Conservation (phyloP, 2,113 vertebrate genomes). For the Lasiurus borealis region DNA sequence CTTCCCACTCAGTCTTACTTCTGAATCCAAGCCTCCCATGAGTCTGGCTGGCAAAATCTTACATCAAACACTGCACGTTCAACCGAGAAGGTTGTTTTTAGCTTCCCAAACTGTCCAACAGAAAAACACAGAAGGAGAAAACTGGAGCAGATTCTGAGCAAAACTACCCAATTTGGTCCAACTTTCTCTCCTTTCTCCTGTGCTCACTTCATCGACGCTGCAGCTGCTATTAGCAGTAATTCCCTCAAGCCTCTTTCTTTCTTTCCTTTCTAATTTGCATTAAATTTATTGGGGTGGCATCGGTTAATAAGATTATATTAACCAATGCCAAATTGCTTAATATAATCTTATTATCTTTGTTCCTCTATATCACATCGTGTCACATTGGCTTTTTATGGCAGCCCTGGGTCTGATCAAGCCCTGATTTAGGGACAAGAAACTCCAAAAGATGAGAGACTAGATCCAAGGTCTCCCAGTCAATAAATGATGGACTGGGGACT, state of each 20-base stretch:
- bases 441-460: neutral
- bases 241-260: neutral
- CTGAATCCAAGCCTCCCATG: neutral
- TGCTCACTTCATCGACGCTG: neutral
- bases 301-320: neutral
- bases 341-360: neutral
- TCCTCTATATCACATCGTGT: neutral
- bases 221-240: neutral
- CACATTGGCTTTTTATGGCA: neutral
- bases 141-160: neutral
- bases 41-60: neutral
- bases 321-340: too few relatives aligned
- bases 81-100: neutral
- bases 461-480: neutral
- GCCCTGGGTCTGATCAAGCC: neutral
- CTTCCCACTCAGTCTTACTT: neutral
- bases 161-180: neutral
- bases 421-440: neutral
- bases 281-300: neutral
- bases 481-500: neutral
- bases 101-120: neutral
- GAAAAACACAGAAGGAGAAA: conserved; percentile 19
- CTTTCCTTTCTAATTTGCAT: neutral
- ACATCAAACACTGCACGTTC: neutral
- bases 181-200: neutral